Conservation (phyloP, 2,888 invertebrate species). For the Caenorhabditis virilis region DNA sequence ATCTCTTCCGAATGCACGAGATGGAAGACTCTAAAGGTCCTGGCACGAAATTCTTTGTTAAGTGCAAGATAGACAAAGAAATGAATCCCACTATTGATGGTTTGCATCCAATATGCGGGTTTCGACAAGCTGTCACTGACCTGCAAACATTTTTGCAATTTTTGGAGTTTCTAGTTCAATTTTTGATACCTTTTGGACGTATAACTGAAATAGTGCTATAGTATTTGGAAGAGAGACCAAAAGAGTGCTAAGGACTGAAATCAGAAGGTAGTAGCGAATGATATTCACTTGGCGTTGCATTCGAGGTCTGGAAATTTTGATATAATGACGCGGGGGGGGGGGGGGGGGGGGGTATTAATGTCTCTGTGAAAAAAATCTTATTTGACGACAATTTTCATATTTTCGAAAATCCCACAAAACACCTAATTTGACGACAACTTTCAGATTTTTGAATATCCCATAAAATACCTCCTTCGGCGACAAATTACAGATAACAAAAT, state of each 20-base stretch:
- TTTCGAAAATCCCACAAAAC: too few species aligned
- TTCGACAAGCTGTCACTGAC: slow-evolving; percentile 52
- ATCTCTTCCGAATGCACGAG: slow-evolving; percentile 33
- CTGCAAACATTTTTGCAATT: slow-evolving; percentile 15
- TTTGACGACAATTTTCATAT: too few species aligned
- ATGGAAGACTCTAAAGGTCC: slow-evolving; percentile 34
- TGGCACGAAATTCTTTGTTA: slow-evolving; percentile 47
- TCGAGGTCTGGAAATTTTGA: slow-evolving; percentile 35
- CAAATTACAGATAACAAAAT: too few species aligned
- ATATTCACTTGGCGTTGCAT: slow-evolving; percentile 50
- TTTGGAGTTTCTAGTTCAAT: background rate
- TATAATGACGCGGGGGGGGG: too few species aligned
- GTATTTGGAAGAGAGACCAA: slow-evolving; percentile 53
- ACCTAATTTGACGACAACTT: too few species aligned
- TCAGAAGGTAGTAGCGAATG: slow-evolving; percentile 53
- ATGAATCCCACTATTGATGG: slow-evolving; percentile 52
- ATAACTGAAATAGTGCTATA: slow-evolving; percentile 47
- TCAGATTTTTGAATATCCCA: too few species aligned
- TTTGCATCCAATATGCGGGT: slow-evolving; percentile 56
- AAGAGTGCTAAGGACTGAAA: slow-evolving; percentile 53
- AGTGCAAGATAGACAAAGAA: slow-evolving; percentile 54
- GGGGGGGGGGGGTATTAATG: too few species aligned
- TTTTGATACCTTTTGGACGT: slow-evolving; percentile 34
- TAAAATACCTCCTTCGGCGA: too few species aligned
- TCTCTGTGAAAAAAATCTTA: background rate